Conservation (phyloP, 1,140 invertebrate species). For the Aphelinus certus region DNA sequence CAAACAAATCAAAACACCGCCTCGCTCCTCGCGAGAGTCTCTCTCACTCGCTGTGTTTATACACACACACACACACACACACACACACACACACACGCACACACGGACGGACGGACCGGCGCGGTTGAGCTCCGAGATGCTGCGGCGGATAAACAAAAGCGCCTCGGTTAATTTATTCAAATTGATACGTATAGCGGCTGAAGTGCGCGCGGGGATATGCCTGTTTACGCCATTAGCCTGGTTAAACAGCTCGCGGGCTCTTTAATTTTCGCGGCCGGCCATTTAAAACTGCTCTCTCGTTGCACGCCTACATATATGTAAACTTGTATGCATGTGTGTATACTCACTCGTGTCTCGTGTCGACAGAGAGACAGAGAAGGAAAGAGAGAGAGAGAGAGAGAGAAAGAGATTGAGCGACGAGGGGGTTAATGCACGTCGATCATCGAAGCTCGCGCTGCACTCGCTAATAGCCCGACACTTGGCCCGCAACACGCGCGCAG, state of each 20-base stretch:
- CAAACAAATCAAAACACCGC: too few relatives aligned
- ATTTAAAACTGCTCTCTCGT: background rate
- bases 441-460: background rate
- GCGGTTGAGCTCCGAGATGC: too few relatives aligned
- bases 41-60: too few relatives aligned
- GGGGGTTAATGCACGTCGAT: constrained; percentile 35
- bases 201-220: background rate
- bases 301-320: background rate
- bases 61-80: too few relatives aligned
- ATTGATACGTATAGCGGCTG: constrained; percentile 13
- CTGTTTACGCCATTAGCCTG: background rate
- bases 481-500: background rate
- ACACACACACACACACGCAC: too few relatives aligned
- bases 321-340: background rate
- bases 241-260: too few relatives aligned
- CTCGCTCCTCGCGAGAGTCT: too few relatives aligned
- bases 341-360: background rate
- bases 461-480: constrained; percentile 17
- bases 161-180: constrained; percentile 19
- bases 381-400: background rate
- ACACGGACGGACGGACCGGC: too few relatives aligned
- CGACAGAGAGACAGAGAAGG: background rate
- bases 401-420: background rate
- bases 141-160: constrained; percentile 3
- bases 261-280: constrained; percentile 6